These are phyloP conservation scores for Phaethornis superciliosus DNA, from an alignment of 2,113 vertebrate genomes.

Conservation along the genomic window DNA sequence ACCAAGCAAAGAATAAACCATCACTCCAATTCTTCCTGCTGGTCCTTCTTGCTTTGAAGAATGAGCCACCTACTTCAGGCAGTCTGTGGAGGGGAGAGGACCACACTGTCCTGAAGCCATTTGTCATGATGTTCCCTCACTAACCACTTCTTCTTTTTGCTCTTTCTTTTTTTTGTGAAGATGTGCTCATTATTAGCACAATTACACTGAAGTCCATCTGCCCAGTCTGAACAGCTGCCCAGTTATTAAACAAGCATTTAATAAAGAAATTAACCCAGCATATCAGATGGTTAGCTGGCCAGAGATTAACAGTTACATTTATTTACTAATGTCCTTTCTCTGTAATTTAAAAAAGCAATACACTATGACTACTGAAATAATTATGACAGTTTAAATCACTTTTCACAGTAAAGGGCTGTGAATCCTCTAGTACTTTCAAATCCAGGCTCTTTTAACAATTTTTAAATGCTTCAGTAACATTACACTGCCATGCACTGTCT, in stretches of 20 bases:
- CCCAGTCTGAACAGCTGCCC: constrained; percentile 40
- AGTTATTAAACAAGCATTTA: constrained; percentile 50
- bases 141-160: not conserved
- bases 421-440: constrained; percentile 74
- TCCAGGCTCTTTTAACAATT: constrained; percentile 72
- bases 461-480: constrained; percentile 79
- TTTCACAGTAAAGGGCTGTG: constrained; percentile 64
- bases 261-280: constrained; percentile 40
- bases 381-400: constrained; percentile 75
- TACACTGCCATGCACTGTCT: constrained; percentile 70
- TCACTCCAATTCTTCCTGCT: not conserved
- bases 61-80: not conserved
- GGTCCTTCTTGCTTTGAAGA: not conserved
- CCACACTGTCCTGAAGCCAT: not conserved
- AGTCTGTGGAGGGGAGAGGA: not conserved
- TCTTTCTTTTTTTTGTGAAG: not conserved
- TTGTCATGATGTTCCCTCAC: not conserved
- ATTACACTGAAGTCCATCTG: constrained; percentile 55
- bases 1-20: not conserved
- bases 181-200: constrained; percentile 52
- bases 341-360: constrained; percentile 70
- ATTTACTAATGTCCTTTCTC: constrained; percentile 65
- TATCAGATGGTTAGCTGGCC: constrained; percentile 34
- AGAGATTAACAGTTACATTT: constrained; percentile 51
- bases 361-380: constrained; percentile 57